A percentile compares a stretch with the other conserved stretches of the same genome.
phyloP scores from a whole-genome alignment of 30 jellyfish, hydroid and myxozoan species.

The Aurelia sp. region DNA sequence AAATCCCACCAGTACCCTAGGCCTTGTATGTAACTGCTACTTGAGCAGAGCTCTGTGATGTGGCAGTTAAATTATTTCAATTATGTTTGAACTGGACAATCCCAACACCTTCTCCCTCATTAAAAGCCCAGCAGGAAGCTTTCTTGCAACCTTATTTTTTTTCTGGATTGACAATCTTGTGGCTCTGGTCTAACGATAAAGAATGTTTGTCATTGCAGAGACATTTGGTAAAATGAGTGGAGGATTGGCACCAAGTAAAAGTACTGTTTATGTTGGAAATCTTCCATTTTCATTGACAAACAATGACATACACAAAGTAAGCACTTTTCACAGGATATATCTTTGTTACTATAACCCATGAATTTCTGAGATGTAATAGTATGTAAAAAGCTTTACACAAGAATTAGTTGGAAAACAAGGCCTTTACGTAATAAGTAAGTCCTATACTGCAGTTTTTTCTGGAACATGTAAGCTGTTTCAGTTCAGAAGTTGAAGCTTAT shows the following conservation, averaged over 20 bases:
- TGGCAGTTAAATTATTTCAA: no score
- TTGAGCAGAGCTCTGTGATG: slow-evolving; percentile 2
- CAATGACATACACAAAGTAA: slow-evolving; percentile 93
- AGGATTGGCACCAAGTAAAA: slow-evolving; percentile 95
- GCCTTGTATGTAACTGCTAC: neutral
- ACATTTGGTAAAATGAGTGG: slow-evolving; percentile 85
- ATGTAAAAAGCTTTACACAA: neutral
- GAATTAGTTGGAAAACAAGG: neutral
- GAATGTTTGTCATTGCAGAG: no score
- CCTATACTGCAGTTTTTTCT: neutral
- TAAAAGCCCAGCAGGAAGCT: no score
- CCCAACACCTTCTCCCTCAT: no score
- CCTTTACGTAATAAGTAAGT: neutral
- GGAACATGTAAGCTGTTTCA: no score
- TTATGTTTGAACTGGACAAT: no score
- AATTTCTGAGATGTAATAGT: no score
- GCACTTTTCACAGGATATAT: no score
- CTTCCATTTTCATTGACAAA: slow-evolving; percentile 95
- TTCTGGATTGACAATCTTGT: neutral
- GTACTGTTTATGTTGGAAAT: slow-evolving; percentile 96
- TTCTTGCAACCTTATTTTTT: neutral
- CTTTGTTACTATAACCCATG: no score
- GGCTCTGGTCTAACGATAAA: no score
- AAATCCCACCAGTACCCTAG: no score
- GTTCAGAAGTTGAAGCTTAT: no score